Percentiles rank a stretch among this genome's conserved stretches.
Conservation (phyloP, 2,888 invertebrate genomes). For the Drosophila paranaensis region DNA sequence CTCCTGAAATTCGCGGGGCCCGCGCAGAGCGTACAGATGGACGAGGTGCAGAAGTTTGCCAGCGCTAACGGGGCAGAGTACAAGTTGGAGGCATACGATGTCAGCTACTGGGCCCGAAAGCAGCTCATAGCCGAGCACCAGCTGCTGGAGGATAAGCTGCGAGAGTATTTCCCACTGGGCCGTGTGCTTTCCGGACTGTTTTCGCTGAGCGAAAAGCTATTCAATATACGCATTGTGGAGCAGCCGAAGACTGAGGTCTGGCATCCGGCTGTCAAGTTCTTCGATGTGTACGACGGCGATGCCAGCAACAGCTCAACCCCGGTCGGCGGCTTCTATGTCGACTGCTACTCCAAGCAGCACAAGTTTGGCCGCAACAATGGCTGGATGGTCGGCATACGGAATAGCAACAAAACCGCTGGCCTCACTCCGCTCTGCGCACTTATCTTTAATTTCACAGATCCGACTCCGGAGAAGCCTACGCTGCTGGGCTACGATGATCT, state of each 20-base stretch:
- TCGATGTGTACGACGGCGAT: conserved; percentile 89
- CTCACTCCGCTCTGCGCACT: conserved; percentile 92
- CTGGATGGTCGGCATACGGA: conserved; percentile 92
- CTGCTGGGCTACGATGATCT: conserved; percentile 92
- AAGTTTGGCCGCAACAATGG: conserved; percentile 89
- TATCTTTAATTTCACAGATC: conserved; percentile 91
- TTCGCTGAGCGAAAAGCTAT: conserved; percentile 90
- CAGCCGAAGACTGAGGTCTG: conserved; percentile 88
- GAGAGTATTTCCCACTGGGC: conserved; percentile 93
- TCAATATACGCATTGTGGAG: conserved; percentile 91
- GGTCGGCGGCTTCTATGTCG: conserved; percentile 93
- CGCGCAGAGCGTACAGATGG: conserved; percentile 91
- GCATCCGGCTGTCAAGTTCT: conserved; percentile 94
- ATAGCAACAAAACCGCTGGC: conserved; percentile 88
- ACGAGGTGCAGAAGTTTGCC: conserved; percentile 90
- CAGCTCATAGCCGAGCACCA: conserved; percentile 89
- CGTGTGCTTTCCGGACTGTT: conserved; percentile 93
- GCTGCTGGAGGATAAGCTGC: conserved; percentile 89
- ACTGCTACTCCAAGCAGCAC: conserved; percentile 90
- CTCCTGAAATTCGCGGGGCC: conserved; percentile 89
- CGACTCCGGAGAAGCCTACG: conserved; percentile 88
- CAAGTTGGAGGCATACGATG: conserved; percentile 92
- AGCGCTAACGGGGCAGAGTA: conserved; percentile 89
- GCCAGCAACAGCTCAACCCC: conserved; percentile 83
- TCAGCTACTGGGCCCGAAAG: conserved; percentile 94